Conservation (phyloP, 2,888 invertebrate genomes). For the Thereva unica region DNA sequence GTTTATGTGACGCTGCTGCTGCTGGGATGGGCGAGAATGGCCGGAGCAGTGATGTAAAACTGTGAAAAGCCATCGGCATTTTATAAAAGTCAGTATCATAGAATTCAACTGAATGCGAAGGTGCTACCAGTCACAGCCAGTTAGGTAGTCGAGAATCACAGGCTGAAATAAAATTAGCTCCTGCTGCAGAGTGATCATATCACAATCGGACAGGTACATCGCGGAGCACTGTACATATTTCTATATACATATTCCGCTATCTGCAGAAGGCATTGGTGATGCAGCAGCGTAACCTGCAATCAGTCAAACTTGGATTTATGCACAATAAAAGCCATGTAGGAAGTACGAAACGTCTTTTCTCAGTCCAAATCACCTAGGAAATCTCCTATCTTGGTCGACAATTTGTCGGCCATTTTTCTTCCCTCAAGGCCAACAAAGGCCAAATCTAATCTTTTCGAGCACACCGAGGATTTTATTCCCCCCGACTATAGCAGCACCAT, state of each 20-base stretch:
- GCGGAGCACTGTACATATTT: slow-evolving; percentile 15
- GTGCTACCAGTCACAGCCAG: neutral
- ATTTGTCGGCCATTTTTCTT: slow-evolving; percentile 16
- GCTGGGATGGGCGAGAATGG: neutral
- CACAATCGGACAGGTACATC: slow-evolving; percentile 3
- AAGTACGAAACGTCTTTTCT: slow-evolving; percentile 11
- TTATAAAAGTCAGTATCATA: neutral
- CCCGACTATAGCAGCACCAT: neutral
- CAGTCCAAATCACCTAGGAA: slow-evolving; percentile 22
- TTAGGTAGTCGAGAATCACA: neutral
- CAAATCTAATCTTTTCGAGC: slow-evolving; percentile 14
- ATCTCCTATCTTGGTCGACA: slow-evolving; percentile 15
- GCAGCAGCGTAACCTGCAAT: slow-evolving; percentile 21
- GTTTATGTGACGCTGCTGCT: slow-evolving; percentile 14
- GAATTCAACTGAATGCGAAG: slow-evolving; percentile 5
- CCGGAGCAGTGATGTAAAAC: neutral
- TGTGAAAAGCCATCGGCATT: slow-evolving; percentile 3
- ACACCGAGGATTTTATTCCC: neutral
- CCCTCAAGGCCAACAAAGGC: slow-evolving; percentile 26
- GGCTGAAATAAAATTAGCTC: slow-evolving; percentile 22
- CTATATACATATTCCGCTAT: neutral
- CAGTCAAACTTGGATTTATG: slow-evolving; percentile 28
- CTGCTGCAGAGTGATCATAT: slow-evolving; percentile 9
- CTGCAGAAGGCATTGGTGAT: neutral
- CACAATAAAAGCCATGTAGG: slow-evolving; percentile 9